Conservation (phyloP, 2,113 vertebrate genomes). For the Peucedramus taeniatus region DNA sequence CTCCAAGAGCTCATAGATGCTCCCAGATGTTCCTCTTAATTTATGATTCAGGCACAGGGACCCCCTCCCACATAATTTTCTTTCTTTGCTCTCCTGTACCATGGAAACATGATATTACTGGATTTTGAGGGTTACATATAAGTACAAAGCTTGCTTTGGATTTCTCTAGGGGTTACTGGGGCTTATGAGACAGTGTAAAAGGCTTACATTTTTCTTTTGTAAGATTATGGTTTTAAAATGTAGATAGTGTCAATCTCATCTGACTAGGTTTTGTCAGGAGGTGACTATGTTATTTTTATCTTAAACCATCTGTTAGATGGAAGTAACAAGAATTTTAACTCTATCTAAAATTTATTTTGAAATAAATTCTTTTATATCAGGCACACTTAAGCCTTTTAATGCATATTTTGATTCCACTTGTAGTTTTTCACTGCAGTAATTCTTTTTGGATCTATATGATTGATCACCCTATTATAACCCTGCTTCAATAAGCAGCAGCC, state of each 20-base stretch:
- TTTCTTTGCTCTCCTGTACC: neutral
- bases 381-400: neutral
- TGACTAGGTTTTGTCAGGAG: neutral
- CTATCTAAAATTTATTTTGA: neutral
- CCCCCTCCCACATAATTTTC: neutral
- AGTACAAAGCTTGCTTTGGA: neutral
- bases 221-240: neutral
- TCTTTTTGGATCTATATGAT: neutral
- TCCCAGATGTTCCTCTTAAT: neutral
- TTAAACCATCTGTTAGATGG: conserved; percentile 11
- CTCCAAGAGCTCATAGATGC: neutral
- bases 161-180: neutral
- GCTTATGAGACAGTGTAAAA: neutral
- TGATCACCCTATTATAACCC: neutral
- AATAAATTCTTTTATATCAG: neutral
- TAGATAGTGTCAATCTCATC: neutral
- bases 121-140: neutral
- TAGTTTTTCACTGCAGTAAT: neutral
- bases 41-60: neutral
- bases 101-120: neutral
- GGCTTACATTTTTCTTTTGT: neutral
- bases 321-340: neutral
- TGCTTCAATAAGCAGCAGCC: neutral
- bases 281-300: conserved; percentile 30
- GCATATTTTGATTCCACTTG: neutral